Evolutionary conservation across 2,888 invertebrate species (phyloP).

Genomic region (Sipunculus nudus): DNA sequence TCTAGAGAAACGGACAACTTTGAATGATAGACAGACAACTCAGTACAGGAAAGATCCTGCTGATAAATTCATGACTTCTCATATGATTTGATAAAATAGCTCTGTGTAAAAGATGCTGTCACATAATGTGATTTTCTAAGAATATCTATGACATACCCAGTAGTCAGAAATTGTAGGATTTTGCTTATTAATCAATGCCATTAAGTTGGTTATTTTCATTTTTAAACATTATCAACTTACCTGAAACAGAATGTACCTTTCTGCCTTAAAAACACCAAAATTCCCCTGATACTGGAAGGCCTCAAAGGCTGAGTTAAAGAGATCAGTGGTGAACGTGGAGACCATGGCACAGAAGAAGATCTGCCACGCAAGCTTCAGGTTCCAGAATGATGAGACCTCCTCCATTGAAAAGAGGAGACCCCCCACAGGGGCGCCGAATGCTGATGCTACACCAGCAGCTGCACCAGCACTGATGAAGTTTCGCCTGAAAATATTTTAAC

Average conservation of each 20-base stretch:
- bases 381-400: slow-evolving; percentile 60
- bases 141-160: too few relatives aligned
- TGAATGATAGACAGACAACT: too few relatives aligned
- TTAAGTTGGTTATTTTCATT: too few relatives aligned
- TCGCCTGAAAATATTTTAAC: slow-evolving; percentile 30
- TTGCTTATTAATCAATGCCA: too few relatives aligned
- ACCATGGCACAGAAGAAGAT: slow-evolving; percentile 61
- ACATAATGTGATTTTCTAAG: too few relatives aligned
- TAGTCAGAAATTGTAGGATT: too few relatives aligned
- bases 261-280: slow-evolving; percentile 35
- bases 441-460: slow-evolving; percentile 57
- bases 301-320: slow-evolving; percentile 37
- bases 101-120: too few relatives aligned
- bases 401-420: slow-evolving; percentile 60
- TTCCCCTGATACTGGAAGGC: slow-evolving; percentile 29
- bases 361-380: slow-evolving; percentile 54
- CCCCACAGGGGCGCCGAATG: slow-evolving; percentile 58
- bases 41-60: too few relatives aligned
- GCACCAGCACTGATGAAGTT: slow-evolving; percentile 47
- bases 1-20: too few relatives aligned
- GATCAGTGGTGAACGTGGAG: slow-evolving; percentile 38
- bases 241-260: slow-evolving; percentile 37
- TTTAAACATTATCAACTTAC: too few relatives aligned
- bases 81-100: too few relatives aligned
- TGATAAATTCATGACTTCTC: too few relatives aligned